A percentile compares a stretch with the other conserved stretches of the same genome.
Evolutionary conservation across 2,797 vertebrate genomes (phyloP).

Genomic region (Sebastes aleutianus): DNA sequence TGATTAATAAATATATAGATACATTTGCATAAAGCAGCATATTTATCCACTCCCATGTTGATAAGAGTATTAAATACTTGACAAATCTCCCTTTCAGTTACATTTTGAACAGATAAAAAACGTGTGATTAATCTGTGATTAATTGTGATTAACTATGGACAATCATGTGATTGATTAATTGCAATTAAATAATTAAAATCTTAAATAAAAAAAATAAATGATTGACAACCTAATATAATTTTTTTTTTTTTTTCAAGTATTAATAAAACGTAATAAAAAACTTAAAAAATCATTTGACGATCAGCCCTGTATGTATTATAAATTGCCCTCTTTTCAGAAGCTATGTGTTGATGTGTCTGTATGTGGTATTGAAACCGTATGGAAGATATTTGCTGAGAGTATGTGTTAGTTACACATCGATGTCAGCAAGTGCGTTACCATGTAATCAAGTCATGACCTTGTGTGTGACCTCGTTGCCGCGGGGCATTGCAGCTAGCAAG

Average conservation of each 20-base stretch:
- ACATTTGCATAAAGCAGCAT: too few species aligned
- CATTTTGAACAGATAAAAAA: too few species aligned
- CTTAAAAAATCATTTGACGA: not conserved
- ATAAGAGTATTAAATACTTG: too few species aligned
- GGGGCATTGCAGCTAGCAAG: constrained; percentile 72
- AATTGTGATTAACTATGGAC: too few species aligned
- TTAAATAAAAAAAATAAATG: too few species aligned
- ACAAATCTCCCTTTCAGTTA: too few species aligned
- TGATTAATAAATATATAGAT: fast-evolving
- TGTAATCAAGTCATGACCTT: constrained; percentile 76
- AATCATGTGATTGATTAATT: too few species aligned
- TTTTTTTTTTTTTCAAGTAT: not conserved
- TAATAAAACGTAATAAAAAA: not conserved
- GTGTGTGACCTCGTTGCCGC: constrained; percentile 66
- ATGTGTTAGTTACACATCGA: constrained; percentile 56
- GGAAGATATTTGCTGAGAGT: constrained; percentile 22
- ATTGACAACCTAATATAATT: too few species aligned
- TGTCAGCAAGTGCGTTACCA: constrained; percentile 60
- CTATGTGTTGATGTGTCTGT: constrained; percentile 1
- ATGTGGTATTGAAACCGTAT: not conserved
- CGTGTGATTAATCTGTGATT: too few species aligned
- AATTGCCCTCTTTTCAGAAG: not conserved
- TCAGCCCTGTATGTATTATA: not conserved
- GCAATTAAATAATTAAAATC: too few species aligned
- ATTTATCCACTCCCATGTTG: too few species aligned